Conservation (phyloP, 2,113 vertebrate species). For the Empidonax alnorum region DNA sequence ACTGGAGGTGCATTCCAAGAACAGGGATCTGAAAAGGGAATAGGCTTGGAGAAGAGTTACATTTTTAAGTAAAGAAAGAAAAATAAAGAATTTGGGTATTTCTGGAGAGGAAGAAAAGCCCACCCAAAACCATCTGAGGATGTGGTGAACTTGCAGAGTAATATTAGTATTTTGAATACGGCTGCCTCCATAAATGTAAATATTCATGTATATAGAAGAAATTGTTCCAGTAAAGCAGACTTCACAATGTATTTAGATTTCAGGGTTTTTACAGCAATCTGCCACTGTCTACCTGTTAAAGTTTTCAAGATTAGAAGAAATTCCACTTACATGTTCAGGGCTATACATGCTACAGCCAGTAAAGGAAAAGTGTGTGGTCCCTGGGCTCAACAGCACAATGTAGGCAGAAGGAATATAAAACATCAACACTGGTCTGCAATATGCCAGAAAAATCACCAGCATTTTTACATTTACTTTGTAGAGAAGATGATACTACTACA, state of each 20-base stretch:
- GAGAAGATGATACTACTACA: not conserved
- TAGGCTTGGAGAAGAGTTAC: not conserved
- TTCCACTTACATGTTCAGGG: not conserved
- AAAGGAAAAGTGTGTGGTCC: not conserved
- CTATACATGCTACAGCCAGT: not conserved
- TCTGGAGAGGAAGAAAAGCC: not conserved
- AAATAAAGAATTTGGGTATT: not conserved
- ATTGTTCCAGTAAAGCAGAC: not conserved
- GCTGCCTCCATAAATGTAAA: not conserved
- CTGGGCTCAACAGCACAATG: not conserved
- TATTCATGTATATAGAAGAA: not conserved
- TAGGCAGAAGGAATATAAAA: not conserved
- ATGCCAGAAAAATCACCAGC: not conserved
- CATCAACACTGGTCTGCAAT: not conserved
- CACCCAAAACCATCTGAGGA: rapidly evolving
- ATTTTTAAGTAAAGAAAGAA: not conserved
- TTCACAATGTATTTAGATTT: not conserved
- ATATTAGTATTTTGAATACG: not conserved
- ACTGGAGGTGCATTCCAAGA: not conserved
- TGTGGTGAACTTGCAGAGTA: not conserved
- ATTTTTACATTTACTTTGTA: not conserved
- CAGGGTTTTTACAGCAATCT: not conserved
- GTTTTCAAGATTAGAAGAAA: not conserved
- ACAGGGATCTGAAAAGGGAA: not conserved
- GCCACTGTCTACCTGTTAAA: not conserved